phyloP scores from a whole-genome alignment of 2,113 vertebrate species.

The Myiagra hebetior region DNA sequence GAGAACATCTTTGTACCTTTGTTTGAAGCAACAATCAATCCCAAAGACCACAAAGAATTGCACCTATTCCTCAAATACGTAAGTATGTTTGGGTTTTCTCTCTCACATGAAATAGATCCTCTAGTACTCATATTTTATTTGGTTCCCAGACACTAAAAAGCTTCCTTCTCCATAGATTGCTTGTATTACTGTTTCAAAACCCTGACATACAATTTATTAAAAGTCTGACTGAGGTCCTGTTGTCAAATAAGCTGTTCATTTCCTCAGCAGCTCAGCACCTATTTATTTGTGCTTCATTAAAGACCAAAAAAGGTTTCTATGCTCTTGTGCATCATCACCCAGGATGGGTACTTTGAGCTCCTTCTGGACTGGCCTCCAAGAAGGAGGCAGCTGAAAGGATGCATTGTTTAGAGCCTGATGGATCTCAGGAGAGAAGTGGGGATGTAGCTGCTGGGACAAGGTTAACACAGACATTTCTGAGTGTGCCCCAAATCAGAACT shows the following conservation, averaged over 20 bases:
- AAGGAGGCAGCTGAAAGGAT: not conserved
- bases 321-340: not conserved
- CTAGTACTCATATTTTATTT: not conserved
- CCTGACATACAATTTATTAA: not conserved
- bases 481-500: not conserved
- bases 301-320: not conserved
- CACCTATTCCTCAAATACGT: conserved; percentile 96
- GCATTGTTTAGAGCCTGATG: not conserved
- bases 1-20: conserved; percentile 95
- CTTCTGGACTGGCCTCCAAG: not conserved
- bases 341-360: not conserved
- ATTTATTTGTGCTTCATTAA: not conserved
- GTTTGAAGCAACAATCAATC: conserved; percentile 93
- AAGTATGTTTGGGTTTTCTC: conserved; percentile 56
- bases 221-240: not conserved
- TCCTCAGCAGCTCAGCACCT: not conserved
- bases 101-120: not conserved
- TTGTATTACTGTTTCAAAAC: not conserved
- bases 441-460: not conserved
- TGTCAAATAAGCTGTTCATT: not conserved
- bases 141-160: not conserved
- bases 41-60: conserved; percentile 85
- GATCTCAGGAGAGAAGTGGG: not conserved
- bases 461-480: not conserved
- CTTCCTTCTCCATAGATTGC: not conserved